These are phyloP conservation scores for Squalus acanthias DNA, from an alignment of 2,797 vertebrate genomes.

Conservation along the genomic window DNA sequence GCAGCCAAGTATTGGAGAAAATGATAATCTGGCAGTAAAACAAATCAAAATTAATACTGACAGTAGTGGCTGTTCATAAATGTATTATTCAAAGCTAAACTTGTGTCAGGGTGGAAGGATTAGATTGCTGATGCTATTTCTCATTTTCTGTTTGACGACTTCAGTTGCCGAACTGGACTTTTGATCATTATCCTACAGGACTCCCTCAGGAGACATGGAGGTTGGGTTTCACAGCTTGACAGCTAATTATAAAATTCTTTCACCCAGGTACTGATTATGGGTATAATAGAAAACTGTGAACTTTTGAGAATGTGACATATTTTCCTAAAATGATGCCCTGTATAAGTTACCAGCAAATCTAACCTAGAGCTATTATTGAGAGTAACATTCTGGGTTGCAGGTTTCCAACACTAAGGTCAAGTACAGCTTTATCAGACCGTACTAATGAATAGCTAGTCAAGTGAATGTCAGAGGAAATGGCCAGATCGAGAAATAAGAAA, in stretches of 20 bases:
- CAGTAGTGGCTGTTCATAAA: not conserved
- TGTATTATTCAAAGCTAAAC: not conserved
- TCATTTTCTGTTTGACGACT: not conserved
- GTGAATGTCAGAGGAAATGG: not conserved
- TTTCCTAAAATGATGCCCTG: not conserved
- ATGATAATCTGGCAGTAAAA: not conserved
- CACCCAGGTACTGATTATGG: not conserved
- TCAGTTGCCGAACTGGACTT: not conserved
- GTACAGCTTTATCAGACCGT: not conserved
- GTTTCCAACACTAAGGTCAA: not conserved
- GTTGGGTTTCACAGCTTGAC: not conserved
- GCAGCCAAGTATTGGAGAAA: not conserved
- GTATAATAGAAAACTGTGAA: not conserved
- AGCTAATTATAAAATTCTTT: slow-evolving; percentile 27
- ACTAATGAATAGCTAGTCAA: not conserved
- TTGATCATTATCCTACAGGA: not conserved
- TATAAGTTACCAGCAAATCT: not conserved
- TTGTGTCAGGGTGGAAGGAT: not conserved
- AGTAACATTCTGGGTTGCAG: not conserved
- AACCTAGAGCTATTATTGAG: not conserved
- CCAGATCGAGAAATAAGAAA: not conserved
- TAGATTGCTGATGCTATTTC: not conserved
- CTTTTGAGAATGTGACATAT: not conserved
- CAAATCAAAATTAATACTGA: not conserved
- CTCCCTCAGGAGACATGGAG: not conserved